phyloP scores from a whole-genome alignment of 2,113 vertebrate genomes.

The Cygnus atratus region DNA sequence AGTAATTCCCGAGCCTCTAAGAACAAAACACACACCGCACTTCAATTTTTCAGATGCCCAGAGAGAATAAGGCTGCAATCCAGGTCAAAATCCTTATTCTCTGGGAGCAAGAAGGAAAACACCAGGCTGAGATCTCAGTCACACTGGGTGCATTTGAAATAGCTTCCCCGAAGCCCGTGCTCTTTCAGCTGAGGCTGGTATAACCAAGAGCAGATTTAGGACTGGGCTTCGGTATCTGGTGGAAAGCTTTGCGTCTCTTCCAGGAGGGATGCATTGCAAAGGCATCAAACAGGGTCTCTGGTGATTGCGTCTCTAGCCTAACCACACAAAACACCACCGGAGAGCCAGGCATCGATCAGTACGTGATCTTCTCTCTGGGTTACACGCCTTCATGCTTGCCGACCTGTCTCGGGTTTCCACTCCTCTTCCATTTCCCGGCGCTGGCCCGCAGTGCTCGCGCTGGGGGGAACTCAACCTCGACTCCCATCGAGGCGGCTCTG shows the following conservation, averaged over 20 bases:
- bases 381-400: accelerated
- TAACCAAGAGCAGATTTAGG: background rate
- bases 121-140: conserved; percentile 7
- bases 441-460: background rate
- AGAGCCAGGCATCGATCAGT: background rate
- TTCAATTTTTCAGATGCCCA: conserved; percentile 22
- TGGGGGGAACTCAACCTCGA: too few species aligned
- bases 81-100: conserved; percentile 46
- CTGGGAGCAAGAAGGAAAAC: background rate
- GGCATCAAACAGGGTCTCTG: background rate
- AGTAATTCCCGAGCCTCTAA: conserved; percentile 29
- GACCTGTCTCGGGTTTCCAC: background rate
- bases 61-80: background rate
- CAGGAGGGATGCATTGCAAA: background rate
- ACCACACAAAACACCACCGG: background rate
- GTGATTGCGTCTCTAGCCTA: conserved; percentile 22
- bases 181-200: background rate
- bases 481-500: too few species aligned
- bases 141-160: background rate
- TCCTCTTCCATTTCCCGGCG: background rate
- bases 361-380: background rate
- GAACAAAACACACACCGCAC: conserved; percentile 7
- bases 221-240: background rate
- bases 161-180: background rate
- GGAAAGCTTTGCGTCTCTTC: conserved; percentile 5